Conservation (phyloP, 2,888 invertebrate genomes). For the Tetragonisca angustula region DNA sequence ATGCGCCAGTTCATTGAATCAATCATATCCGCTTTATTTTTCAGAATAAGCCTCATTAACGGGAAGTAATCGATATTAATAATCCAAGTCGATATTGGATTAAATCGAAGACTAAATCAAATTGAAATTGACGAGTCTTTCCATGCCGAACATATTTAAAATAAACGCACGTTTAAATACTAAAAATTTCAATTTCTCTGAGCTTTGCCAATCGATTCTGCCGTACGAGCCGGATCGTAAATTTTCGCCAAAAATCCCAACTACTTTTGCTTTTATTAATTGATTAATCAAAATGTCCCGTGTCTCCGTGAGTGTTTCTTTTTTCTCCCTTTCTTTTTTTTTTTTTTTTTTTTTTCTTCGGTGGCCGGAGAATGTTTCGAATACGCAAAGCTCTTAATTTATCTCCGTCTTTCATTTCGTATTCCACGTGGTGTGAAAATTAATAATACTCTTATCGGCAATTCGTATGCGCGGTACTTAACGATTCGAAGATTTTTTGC, state of each 20-base stretch:
- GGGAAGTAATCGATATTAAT: not conserved
- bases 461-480: conserved; percentile 49
- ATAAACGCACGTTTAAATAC: not conserved
- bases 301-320: not conserved
- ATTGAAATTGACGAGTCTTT: not conserved
- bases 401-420: conserved; percentile 41
- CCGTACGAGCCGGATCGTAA: not conserved
- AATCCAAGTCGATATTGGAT: not conserved
- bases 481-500: conserved; percentile 45
- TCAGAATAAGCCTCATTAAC: not conserved
- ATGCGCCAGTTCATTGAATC: not conserved
- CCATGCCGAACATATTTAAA: not conserved
- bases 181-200: not conserved
- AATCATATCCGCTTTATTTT: not conserved
- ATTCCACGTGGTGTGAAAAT: conserved; percentile 50
- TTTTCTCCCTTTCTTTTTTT: too few relatives aligned
- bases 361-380: not conserved
- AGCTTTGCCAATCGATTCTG: not conserved
- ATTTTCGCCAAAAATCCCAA: not conserved
- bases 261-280: not conserved
- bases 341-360: not conserved
- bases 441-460: conserved; percentile 45
- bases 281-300: not conserved
- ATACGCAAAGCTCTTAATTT: conserved; percentile 35
- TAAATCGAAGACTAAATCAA: not conserved